A percentile compares a stretch with the other conserved stretches of the same genome.
Conservation (phyloP, 2,797 vertebrate genomes). For the Anniella stebbinsi region DNA sequence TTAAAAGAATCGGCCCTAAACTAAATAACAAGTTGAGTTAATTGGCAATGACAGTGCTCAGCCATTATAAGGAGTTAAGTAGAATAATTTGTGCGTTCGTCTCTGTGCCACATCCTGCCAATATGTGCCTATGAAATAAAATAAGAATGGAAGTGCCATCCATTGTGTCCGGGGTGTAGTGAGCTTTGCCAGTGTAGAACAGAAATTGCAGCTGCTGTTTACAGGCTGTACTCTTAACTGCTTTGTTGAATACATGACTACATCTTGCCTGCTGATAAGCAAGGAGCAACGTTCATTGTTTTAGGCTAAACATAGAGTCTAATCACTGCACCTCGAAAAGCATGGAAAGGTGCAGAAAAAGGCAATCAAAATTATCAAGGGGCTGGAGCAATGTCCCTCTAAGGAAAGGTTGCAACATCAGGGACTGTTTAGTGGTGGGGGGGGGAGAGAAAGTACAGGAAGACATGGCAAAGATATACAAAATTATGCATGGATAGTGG, state of each 20-base stretch:
- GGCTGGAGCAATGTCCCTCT: too few species aligned
- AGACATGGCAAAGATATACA: too few species aligned
- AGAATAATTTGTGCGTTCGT: constrained; percentile 7
- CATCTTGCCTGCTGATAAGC: neutral
- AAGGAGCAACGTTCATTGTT: neutral
- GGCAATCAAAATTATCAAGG: too few species aligned
- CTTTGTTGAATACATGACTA: neutral
- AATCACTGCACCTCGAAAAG: too few species aligned
- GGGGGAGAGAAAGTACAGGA: too few species aligned
- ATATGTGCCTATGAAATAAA: neutral
- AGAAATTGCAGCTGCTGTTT: neutral
- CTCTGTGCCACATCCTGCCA: constrained; percentile 19
- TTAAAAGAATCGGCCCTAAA: constrained; percentile 29
- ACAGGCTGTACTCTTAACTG: neutral
- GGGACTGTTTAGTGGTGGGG: too few species aligned
- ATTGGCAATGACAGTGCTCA: constrained; percentile 15
- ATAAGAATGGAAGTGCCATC: constrained; percentile 1
- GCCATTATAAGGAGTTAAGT: constrained; percentile 16
- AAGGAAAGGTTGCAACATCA: too few species aligned
- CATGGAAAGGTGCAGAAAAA: too few species aligned
- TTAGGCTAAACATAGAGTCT: neutral
- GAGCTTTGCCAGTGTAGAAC: neutral
- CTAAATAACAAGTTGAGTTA: constrained; percentile 18
- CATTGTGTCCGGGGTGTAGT: rapidly evolving
- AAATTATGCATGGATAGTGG: too few species aligned